Evolutionary conservation across 1,140 invertebrate genomes (phyloP).

Genomic region (Mycetomoellerius zeteki): DNA sequence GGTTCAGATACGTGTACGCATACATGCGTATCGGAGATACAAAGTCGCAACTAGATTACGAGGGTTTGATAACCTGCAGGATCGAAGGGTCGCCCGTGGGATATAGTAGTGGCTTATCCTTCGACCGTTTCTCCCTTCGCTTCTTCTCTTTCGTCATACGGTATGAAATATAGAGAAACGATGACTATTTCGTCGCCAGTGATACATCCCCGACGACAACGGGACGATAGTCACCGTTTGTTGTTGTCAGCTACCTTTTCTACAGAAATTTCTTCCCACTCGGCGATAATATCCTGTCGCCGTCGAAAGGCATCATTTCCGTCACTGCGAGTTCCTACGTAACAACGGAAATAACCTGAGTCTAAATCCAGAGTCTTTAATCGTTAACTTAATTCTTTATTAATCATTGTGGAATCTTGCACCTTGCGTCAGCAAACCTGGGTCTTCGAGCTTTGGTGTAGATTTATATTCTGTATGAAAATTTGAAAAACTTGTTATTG

Average conservation of each 20-base stretch:
- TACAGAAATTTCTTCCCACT: slow-evolving; percentile 55
- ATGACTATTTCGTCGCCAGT: slow-evolving; percentile 67
- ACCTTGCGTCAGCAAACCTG: no score
- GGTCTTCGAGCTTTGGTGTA: no score
- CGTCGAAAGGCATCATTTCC: not conserved
- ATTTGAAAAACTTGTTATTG: no score
- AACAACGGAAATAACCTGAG: not conserved
- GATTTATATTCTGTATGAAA: no score
- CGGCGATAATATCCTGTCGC: slow-evolving; percentile 4
- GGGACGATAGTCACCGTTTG: slow-evolving; percentile 68
- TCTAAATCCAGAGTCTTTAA: not conserved
- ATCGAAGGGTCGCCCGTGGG: slow-evolving; percentile 68
- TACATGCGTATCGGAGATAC: slow-evolving; percentile 18
- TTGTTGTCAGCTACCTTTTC: slow-evolving; percentile 58
- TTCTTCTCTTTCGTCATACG: slow-evolving; percentile 3
- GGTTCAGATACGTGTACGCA: not conserved
- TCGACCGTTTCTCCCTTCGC: not conserved
- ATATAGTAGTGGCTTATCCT: slow-evolving; percentile 48
- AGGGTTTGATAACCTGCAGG: slow-evolving; percentile 63
- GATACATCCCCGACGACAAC: slow-evolving; percentile 44
- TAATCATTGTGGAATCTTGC: no score
- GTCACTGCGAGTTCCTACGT: not conserved
- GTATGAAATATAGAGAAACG: slow-evolving; percentile 71
- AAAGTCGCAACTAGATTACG: slow-evolving; percentile 70
- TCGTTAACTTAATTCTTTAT: not conserved